These are phyloP conservation scores for Neoitamus cyanurus DNA, from an alignment of 2,888 invertebrate genomes.

Conservation along the genomic window DNA sequence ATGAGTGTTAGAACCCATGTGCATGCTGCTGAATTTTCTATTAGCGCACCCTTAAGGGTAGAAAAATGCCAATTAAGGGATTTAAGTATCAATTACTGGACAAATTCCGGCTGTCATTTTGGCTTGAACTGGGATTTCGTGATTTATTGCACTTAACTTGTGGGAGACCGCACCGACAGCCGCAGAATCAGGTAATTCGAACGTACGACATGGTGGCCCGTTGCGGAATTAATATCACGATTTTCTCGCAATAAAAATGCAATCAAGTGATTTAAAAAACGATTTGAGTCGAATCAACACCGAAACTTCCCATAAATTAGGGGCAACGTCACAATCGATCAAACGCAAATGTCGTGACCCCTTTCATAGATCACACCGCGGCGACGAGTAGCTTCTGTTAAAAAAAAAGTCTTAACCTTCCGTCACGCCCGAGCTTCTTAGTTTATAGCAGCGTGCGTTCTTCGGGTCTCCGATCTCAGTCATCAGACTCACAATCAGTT, in stretches of 20 bases:
- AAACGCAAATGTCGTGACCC: background rate
- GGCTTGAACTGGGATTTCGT: slow-evolving; percentile 46
- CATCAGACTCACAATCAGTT: too few species aligned
- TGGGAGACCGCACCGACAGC: background rate
- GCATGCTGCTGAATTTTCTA: slow-evolving; percentile 39
- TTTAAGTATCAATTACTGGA: slow-evolving; percentile 67
- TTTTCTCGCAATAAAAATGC: background rate
- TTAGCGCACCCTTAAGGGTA: slow-evolving; percentile 57
- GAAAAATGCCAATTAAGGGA: slow-evolving; percentile 67
- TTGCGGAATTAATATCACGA: background rate
- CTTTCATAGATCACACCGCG: background rate
- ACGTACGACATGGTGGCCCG: background rate
- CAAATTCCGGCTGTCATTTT: slow-evolving; percentile 58
- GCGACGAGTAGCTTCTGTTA: background rate
- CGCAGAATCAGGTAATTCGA: background rate
- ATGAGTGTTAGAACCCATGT: background rate
- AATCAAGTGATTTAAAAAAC: background rate
- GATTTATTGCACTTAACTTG: slow-evolving; percentile 50
- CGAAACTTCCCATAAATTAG: background rate
- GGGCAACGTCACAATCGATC: background rate
- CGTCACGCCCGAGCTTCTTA: background rate
- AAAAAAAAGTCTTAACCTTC: background rate
- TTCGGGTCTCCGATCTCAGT: background rate
- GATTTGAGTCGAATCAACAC: background rate
- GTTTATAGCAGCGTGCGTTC: background rate